phyloP scores from a whole-genome alignment of 2,113 vertebrate species.

The Taxidea taxus region DNA sequence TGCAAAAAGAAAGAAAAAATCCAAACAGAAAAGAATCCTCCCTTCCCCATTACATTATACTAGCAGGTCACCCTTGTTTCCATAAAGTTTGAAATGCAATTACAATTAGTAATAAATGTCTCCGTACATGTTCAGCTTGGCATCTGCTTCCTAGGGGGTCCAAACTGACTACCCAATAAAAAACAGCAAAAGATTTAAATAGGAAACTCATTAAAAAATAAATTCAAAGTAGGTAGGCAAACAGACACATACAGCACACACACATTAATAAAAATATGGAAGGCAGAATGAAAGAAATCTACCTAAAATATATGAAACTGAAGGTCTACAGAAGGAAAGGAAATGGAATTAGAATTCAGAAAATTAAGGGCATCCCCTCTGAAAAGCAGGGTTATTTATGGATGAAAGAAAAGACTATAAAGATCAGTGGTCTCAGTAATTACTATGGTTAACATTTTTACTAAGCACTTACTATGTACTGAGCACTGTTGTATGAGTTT shows the following conservation, averaged over 20 bases:
- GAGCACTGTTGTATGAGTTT: background rate
- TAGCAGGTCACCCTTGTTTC: conserved; percentile 75
- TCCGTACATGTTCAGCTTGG: background rate
- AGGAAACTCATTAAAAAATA: background rate
- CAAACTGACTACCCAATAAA: background rate
- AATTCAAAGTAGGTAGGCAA: background rate
- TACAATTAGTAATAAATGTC: conserved; percentile 79
- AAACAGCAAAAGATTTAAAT: background rate
- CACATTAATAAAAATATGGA: background rate
- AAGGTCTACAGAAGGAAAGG: background rate
- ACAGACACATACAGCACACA: background rate
- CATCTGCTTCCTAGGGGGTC: background rate
- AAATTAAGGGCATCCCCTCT: background rate
- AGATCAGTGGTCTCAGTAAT: background rate
- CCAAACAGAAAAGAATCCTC: conserved; percentile 64
- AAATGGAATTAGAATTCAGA: background rate
- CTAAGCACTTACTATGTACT: background rate
- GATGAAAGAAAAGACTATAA: background rate
- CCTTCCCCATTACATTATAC: conserved; percentile 79
- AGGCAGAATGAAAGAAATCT: background rate
- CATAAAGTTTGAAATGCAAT: conserved; percentile 84
- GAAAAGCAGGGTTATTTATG: background rate
- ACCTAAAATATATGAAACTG: background rate
- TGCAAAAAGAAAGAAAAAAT: conserved; percentile 71
- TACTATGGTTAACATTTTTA: background rate